These are phyloP conservation scores for Platysternon megacephalum DNA, from an alignment of 2,113 vertebrate species.

Conservation along the genomic window DNA sequence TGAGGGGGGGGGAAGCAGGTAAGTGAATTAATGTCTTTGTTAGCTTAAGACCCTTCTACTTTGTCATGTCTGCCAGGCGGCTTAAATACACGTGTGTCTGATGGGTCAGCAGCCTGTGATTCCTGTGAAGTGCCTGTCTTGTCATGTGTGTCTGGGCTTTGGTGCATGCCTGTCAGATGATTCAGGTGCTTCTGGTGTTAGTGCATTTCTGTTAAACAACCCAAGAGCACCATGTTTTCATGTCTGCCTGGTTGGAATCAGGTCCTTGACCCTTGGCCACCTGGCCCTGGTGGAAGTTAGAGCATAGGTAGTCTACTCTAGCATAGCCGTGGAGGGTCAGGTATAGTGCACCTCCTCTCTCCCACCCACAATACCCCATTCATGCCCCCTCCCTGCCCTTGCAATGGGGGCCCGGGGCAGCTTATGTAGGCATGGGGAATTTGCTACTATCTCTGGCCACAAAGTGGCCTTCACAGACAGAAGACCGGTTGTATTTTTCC, in stretches of 20 bases:
- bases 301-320: background rate
- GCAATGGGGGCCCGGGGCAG: background rate
- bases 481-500: background rate
- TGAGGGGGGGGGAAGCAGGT: no score
- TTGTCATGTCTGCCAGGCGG: background rate
- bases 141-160: background rate
- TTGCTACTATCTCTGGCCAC: rapidly evolving
- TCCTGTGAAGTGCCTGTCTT: background rate
- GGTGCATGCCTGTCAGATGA: background rate
- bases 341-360: rapidly evolving
- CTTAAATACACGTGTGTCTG: background rate
- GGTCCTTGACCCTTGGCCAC: background rate
- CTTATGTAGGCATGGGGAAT: rapidly evolving
- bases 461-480: background rate
- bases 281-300: background rate
- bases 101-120: background rate
- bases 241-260: rapidly evolving
- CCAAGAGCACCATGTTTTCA: background rate
- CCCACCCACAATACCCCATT: no score
- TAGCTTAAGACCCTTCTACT: no score
- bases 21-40: background rate
- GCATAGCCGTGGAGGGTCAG: background rate
- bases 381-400: background rate
- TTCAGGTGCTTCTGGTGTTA: background rate
- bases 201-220: background rate